These are phyloP conservation scores for Echinometra lucunter DNA, from an alignment of 53 echinoderm and acorn worm genomes.

Conservation along the genomic window DNA sequence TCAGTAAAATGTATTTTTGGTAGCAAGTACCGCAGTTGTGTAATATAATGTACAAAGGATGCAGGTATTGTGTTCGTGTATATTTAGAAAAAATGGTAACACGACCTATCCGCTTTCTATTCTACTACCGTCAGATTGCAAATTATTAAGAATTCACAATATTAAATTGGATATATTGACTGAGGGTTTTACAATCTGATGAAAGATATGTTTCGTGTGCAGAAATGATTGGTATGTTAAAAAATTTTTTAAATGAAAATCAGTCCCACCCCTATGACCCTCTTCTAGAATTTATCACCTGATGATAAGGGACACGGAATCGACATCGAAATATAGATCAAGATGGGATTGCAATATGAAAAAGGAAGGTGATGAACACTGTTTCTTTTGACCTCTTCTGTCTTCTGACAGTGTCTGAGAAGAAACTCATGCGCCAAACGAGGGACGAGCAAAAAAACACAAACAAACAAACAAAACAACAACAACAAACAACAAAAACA, in stretches of 20 bases:
- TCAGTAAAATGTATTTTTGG: background rate
- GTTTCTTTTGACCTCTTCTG: too few species aligned
- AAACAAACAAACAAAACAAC: too few species aligned
- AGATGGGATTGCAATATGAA: too few species aligned
- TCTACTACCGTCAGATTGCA: background rate
- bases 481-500: too few species aligned
- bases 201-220: background rate
- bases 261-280: background rate
- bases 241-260: too few species aligned
- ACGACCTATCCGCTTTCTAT: background rate
- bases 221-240: background rate
- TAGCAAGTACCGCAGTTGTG: background rate
- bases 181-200: background rate
- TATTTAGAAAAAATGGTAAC: background rate
- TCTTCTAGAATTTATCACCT: background rate
- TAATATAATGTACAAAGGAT: background rate
- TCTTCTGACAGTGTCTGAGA: too few species aligned
- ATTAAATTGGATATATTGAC: background rate
- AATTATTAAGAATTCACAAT: background rate
- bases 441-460: too few species aligned
- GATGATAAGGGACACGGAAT: background rate
- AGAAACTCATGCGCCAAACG: too few species aligned
- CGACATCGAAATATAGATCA: too few species aligned
- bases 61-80: background rate
- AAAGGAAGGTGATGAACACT: too few species aligned